Percentiles rank a stretch among this genome's conserved stretches.
These are phyloP conservation scores for Rhinophrynus dorsalis DNA, from an alignment of 2,797 vertebrate genomes.

Conservation along the genomic window DNA sequence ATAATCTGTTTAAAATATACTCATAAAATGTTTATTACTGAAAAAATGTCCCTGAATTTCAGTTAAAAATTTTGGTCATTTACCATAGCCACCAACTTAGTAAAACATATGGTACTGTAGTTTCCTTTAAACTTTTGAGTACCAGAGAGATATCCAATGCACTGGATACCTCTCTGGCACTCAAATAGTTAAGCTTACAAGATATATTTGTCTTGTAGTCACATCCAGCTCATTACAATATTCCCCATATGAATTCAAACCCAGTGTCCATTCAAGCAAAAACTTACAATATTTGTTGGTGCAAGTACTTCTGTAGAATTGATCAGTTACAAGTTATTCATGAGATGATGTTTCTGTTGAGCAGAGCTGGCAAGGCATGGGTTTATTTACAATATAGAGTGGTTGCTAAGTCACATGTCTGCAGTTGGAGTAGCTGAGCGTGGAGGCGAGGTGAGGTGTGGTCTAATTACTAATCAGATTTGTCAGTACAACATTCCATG, in stretches of 20 bases:
- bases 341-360: not conserved
- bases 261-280: not conserved
- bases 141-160: too few relatives aligned
- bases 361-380: not conserved
- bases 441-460: not conserved
- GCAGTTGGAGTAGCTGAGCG: not conserved
- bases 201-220: too few relatives aligned
- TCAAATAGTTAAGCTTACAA: too few relatives aligned
- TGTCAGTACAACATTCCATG: slow-evolving; percentile 10
- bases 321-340: not conserved
- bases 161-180: too few relatives aligned
- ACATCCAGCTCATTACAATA: not conserved
- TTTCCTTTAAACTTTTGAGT: too few relatives aligned
- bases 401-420: slow-evolving; percentile 36
- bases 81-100: too few relatives aligned
- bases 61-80: too few relatives aligned
- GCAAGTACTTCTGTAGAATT: not conserved
- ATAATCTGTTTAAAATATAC: too few relatives aligned
- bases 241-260: not conserved
- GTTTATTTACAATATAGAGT: slow-evolving; percentile 3
- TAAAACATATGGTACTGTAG: too few relatives aligned
- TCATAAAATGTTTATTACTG: too few relatives aligned
- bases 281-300: not conserved
- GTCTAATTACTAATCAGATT: not conserved
- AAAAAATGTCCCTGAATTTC: too few relatives aligned